These are phyloP conservation scores for Chrysina gloriosa DNA, from an alignment of 2,888 invertebrate genomes.

Conservation along the genomic window DNA sequence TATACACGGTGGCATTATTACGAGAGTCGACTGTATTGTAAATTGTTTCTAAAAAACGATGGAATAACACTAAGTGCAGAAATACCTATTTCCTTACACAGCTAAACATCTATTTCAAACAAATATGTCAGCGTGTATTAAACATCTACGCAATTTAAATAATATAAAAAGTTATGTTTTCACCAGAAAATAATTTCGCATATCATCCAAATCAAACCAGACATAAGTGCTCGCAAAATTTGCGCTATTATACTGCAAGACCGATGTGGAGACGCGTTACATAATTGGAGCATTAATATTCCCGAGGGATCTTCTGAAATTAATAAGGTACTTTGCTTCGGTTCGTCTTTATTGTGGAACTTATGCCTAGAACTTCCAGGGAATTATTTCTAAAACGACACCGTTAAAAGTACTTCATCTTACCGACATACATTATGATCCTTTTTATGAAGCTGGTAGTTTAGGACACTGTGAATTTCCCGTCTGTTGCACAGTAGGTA, in stretches of 20 bases:
- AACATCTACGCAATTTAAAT: neutral
- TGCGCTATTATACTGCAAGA: slow-evolving; percentile 70
- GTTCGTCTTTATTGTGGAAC: neutral
- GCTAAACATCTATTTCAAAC: no score
- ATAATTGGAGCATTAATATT: slow-evolving; percentile 55
- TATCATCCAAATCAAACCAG: slow-evolving; percentile 69
- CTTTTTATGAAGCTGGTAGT: slow-evolving; percentile 73
- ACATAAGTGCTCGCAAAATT: slow-evolving; percentile 67
- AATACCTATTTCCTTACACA: no score
- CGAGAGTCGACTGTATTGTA: no score
- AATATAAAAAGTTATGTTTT: slow-evolving; percentile 34
- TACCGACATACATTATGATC: slow-evolving; percentile 84
- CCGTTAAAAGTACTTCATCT: slow-evolving; percentile 69
- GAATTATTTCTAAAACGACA: slow-evolving; percentile 11
- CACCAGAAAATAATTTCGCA: slow-evolving; percentile 71
- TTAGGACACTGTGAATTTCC: slow-evolving; percentile 79
- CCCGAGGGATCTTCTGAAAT: slow-evolving; percentile 58
- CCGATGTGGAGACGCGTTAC: slow-evolving; percentile 54
- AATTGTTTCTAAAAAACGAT: no score
- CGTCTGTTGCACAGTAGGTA: slow-evolving; percentile 74
- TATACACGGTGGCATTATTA: no score
- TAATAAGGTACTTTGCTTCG: slow-evolving; percentile 59
- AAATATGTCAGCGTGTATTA: no score
- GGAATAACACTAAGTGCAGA: no score
- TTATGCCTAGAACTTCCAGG: slow-evolving; percentile 32